Percentiles rank a stretch among this genome's conserved stretches.
These are phyloP conservation scores for Dolichallabes microphthalmus DNA, from an alignment of 2,113 vertebrate genomes.

Conservation along the genomic window DNA sequence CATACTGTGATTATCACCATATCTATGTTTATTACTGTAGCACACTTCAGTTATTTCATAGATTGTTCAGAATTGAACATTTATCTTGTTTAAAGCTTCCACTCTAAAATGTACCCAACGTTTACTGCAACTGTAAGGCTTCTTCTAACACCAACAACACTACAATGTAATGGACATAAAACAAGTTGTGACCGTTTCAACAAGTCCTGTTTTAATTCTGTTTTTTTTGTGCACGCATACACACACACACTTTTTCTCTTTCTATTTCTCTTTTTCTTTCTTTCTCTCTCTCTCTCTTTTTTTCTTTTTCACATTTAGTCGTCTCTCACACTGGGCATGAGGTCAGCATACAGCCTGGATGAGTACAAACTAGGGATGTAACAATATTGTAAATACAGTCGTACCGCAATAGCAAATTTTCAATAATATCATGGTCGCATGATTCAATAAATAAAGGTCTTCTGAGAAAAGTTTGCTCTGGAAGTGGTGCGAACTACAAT, in stretches of 20 bases:
- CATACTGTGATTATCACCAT: not conserved
- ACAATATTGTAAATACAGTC: too few relatives aligned
- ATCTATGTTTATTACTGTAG: not conserved
- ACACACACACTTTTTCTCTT: too few relatives aligned
- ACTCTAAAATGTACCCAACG: not conserved
- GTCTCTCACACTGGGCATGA: not conserved
- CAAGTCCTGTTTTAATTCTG: not conserved
- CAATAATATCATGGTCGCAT: too few relatives aligned
- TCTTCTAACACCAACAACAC: not conserved
- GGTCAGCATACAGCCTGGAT: not conserved
- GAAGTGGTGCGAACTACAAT: too few relatives aligned
- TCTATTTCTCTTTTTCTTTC: too few relatives aligned
- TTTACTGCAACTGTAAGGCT: not conserved
- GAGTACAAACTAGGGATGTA: too few relatives aligned
- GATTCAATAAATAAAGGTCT: too few relatives aligned
- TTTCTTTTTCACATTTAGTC: too few relatives aligned
- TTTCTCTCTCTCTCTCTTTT: too few relatives aligned
- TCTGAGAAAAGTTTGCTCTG: too few relatives aligned
- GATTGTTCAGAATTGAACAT: not conserved
- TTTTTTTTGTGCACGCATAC: not conserved
- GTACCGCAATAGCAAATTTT: too few relatives aligned
- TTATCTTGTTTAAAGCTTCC: not conserved
- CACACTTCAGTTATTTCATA: not conserved
- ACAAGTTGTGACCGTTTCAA: not conserved
- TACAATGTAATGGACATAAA: not conserved